phyloP scores from a whole-genome alignment of 2,888 invertebrate species.

The Auanema sp. region DNA sequence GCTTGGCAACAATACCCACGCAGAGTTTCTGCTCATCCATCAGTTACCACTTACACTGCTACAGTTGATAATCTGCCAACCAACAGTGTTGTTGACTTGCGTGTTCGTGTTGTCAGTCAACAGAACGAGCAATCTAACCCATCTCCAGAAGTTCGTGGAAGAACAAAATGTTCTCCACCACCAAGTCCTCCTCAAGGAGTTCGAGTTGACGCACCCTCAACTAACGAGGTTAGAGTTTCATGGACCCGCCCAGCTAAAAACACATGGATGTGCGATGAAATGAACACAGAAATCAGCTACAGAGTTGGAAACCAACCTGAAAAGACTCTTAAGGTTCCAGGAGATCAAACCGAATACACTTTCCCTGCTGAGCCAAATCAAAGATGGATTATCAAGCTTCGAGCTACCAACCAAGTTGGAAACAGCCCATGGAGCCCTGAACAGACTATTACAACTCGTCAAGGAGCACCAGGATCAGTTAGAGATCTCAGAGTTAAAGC shows the following conservation, averaged over 20 bases:
- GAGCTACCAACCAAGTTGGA: constrained; percentile 51
- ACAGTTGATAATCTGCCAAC: constrained; percentile 59
- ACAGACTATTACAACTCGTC: constrained; percentile 57
- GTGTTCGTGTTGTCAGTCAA: constrained; percentile 55
- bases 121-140: constrained; percentile 59
- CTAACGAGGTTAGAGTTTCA: constrained; percentile 59
- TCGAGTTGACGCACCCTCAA: constrained; percentile 56
- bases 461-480: constrained; percentile 63
- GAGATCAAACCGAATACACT: constrained; percentile 61
- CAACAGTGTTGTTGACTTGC: constrained; percentile 60
- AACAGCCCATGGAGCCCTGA: constrained; percentile 55
- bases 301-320: constrained; percentile 57
- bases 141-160: constrained; percentile 60
- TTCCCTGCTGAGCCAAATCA: constrained; percentile 63
- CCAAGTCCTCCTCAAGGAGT: constrained; percentile 58
- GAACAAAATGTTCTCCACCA: constrained; percentile 63
- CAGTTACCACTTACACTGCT: constrained; percentile 52
- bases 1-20: constrained; percentile 58
- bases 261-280: constrained; percentile 63
- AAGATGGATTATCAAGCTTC: constrained; percentile 57
- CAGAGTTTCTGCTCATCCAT: constrained; percentile 54
- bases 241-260: constrained; percentile 61
- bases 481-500: constrained; percentile 54
- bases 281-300: constrained; percentile 62
- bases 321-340: constrained; percentile 55